Conservation (phyloP, 2,888 invertebrate species). For the Exephanes ischioxanthus region DNA sequence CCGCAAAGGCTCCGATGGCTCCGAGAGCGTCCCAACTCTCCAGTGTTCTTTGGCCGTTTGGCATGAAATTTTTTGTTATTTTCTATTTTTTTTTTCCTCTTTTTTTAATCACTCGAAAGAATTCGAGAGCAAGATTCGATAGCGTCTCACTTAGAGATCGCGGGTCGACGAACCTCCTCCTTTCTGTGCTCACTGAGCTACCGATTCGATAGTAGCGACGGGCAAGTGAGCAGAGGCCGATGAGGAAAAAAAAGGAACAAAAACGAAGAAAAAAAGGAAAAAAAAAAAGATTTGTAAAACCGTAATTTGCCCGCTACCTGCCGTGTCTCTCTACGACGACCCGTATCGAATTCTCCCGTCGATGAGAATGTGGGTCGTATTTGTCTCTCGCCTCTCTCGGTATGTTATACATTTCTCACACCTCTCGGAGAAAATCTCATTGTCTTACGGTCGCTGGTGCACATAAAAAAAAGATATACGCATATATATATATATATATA, state of each 20-base stretch:
- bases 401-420: constrained; percentile 22
- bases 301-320: constrained; percentile 60
- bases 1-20: background rate
- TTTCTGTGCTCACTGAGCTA: constrained; percentile 35
- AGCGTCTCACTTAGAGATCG: constrained; percentile 48
- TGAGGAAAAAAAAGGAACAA: constrained; percentile 39
- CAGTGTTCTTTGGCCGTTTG: background rate
- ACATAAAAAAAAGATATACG: background rate
- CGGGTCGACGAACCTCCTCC: constrained; percentile 56
- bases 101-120: constrained; percentile 3
- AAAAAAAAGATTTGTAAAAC: constrained; percentile 61
- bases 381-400: constrained; percentile 39
- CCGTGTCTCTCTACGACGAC: constrained; percentile 58
- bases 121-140: constrained; percentile 35
- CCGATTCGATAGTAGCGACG: constrained; percentile 56
- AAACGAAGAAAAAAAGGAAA: background rate
- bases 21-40: background rate
- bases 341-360: constrained; percentile 63
- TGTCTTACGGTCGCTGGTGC: constrained; percentile 5
- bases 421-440: constrained; percentile 29
- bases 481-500: no score
- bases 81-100: constrained; percentile 2
- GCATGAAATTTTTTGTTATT: background rate
- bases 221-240: constrained; percentile 40
- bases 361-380: constrained; percentile 60